Evolutionary conservation across 1,140 invertebrate species (phyloP).

Genomic region (Caenorhabditis tropicalis): DNA sequence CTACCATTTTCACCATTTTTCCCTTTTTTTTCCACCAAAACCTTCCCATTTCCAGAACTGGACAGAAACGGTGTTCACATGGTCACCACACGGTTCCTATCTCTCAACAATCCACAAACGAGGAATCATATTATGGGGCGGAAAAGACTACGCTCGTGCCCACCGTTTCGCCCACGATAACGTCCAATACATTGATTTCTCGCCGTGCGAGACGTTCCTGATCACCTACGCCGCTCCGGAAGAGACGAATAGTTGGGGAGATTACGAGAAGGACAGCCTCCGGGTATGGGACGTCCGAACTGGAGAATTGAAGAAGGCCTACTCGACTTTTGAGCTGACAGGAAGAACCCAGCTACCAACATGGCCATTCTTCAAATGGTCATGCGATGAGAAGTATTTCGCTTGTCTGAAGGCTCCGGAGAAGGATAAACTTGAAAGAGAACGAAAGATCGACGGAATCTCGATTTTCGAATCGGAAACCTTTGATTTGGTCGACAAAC

Average conservation of each 20-base stretch:
- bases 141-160: slow-evolving; percentile 88
- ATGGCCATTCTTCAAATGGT: slow-evolving; percentile 78
- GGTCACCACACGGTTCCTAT: slow-evolving; percentile 96
- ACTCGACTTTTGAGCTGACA: slow-evolving; percentile 60
- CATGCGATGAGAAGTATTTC: slow-evolving; percentile 93
- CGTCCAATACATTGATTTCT: slow-evolving; percentile 95
- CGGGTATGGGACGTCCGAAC: slow-evolving; percentile 71
- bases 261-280: slow-evolving; percentile 61
- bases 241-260: slow-evolving; percentile 46
- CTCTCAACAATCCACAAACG: slow-evolving; percentile 91
- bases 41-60: slow-evolving; percentile 78
- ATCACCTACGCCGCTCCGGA: slow-evolving; percentile 67
- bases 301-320: slow-evolving; percentile 69
- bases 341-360: slow-evolving; percentile 56
- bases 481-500: slow-evolving; percentile 63
- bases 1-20: background rate
- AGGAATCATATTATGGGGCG: slow-evolving; percentile 95
- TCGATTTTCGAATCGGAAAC: slow-evolving; percentile 83
- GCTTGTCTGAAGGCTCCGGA: slow-evolving; percentile 79
- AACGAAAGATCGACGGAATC: slow-evolving; percentile 76
- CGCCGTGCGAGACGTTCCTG: slow-evolving; percentile 84
- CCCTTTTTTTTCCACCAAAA: background rate
- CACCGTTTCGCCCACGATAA: slow-evolving; percentile 87
- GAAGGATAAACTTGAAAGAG: slow-evolving; percentile 52
- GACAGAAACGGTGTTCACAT: slow-evolving; percentile 93